phyloP scores from a whole-genome alignment of 2,113 vertebrate genomes.

The Coptodon bakossiorum region DNA sequence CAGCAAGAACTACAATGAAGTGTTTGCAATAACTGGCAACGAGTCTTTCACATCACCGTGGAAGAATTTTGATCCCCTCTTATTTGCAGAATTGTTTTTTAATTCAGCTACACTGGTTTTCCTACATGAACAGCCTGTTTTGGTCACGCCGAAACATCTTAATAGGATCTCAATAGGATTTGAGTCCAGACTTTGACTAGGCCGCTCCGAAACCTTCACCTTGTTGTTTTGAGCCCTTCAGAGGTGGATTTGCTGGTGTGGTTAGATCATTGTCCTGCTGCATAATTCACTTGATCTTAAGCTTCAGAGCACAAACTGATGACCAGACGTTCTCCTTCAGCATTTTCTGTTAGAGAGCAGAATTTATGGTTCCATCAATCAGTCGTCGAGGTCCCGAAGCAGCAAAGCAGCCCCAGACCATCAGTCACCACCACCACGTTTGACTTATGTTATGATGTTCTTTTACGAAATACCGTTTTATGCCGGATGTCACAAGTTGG shows the following conservation, averaged over 20 bases:
- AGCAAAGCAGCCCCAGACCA: not conserved
- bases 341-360: not conserved
- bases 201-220: not conserved
- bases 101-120: not conserved
- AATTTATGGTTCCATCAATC: not conserved
- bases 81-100: not conserved
- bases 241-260: not conserved
- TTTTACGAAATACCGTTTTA: not conserved
- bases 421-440: not conserved
- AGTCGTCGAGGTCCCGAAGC: not conserved
- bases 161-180: not conserved
- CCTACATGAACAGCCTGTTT: not conserved
- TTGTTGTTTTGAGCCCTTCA: not conserved
- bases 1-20: not conserved
- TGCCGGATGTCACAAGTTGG: not conserved
- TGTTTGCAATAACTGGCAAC: not conserved
- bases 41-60: fast-evolving
- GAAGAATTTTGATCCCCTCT: not conserved
- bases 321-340: not conserved
- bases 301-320: not conserved
- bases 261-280: not conserved
- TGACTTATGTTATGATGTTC: not conserved
- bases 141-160: not conserved
- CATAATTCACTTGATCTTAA: not conserved
- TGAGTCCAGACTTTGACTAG: not conserved